Percentiles rank a stretch among this genome's conserved stretches.
These are phyloP conservation scores for Rhamphomyia laevipes DNA, from an alignment of 2,888 invertebrate genomes.

Conservation along the genomic window DNA sequence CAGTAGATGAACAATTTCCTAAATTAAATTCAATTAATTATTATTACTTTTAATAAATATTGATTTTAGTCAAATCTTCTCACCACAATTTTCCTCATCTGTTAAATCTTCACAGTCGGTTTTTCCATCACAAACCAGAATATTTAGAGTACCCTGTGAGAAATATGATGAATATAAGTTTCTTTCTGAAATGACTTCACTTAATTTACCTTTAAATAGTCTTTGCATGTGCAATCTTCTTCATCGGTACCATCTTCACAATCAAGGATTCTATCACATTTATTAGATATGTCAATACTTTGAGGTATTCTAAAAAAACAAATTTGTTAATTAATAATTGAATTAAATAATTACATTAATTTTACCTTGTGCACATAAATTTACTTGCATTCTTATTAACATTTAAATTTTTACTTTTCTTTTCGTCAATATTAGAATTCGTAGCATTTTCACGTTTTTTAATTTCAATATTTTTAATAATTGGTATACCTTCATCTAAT, in stretches of 20 bases:
- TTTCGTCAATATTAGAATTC: too few relatives aligned
- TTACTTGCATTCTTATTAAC: neutral
- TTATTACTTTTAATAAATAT: neutral
- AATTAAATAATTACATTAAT: neutral
- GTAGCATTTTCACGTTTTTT: too few relatives aligned
- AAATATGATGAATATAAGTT: neutral
- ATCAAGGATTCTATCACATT: constrained; percentile 58
- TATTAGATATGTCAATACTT: constrained; percentile 44
- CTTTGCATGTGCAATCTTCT: constrained; percentile 56
- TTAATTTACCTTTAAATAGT: constrained; percentile 42
- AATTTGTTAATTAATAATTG: neutral
- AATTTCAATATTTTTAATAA: too few relatives aligned
- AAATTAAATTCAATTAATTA: neutral
- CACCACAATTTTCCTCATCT: constrained; percentile 65
- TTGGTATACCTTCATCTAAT: too few relatives aligned
- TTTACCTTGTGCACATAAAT: neutral
- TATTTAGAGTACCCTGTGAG: constrained; percentile 30
- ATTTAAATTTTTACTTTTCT: too few relatives aligned
- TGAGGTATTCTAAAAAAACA: constrained; percentile 49
- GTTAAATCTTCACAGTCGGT: constrained; percentile 61
- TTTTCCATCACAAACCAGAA: constrained; percentile 61
- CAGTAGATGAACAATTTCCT: constrained; percentile 46
- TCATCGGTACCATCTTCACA: constrained; percentile 80
- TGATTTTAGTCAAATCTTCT: constrained; percentile 20
- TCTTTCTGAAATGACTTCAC: neutral